These are phyloP conservation scores for Psophia crepitans DNA, from an alignment of 2,113 vertebrate genomes.

Conservation along the genomic window DNA sequence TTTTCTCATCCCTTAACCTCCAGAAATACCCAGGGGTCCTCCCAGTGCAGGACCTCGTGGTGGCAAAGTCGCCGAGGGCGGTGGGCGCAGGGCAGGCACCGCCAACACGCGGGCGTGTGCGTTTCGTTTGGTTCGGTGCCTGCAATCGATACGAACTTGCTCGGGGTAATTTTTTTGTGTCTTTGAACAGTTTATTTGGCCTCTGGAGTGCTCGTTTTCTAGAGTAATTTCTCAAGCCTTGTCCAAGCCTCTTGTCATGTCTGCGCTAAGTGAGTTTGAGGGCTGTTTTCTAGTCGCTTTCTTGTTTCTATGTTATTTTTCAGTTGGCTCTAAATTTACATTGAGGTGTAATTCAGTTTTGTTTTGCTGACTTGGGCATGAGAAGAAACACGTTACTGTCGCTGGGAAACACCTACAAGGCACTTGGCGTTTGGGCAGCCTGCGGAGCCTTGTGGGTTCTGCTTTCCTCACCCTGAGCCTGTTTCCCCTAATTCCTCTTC, in stretches of 20 bases:
- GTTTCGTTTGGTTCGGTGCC: background rate
- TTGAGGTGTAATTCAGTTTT: background rate
- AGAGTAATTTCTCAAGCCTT: slow-evolving; percentile 1
- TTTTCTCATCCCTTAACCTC: background rate
- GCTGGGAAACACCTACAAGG: background rate
- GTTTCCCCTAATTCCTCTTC: background rate
- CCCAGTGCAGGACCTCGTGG: accelerated
- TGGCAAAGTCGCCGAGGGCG: background rate
- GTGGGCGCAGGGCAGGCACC: accelerated
- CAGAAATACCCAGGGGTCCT: background rate
- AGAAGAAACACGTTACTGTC: background rate
- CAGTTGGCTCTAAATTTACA: background rate
- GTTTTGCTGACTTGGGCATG: background rate
- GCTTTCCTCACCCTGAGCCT: background rate
- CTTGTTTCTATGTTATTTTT: background rate
- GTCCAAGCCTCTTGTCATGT: background rate
- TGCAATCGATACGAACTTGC: background rate
- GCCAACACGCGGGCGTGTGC: accelerated
- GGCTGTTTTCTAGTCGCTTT: background rate
- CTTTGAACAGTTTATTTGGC: slow-evolving; percentile 12
- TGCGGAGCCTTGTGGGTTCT: background rate
- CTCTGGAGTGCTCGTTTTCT: slow-evolving; percentile 10
- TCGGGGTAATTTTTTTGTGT: background rate
- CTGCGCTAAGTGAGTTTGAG: background rate
- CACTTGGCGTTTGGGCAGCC: background rate